Evolutionary conservation across 2,888 invertebrate species (phyloP).

Genomic region (Leptinotarsa tumamoca): DNA sequence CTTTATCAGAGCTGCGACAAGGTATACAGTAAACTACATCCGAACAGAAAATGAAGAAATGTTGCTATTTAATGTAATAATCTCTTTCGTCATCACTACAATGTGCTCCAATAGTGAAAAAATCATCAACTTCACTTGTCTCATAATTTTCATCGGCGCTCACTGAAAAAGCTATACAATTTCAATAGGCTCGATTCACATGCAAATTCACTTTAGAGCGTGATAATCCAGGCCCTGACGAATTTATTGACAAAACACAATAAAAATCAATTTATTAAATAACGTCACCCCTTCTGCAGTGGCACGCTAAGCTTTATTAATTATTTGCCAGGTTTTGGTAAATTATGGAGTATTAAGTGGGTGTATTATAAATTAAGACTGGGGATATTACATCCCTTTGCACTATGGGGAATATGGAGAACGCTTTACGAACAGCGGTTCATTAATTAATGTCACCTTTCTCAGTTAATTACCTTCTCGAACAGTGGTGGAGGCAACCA

Average conservation of each 20-base stretch:
- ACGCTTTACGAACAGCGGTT: conserved; percentile 51
- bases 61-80: too few species aligned
- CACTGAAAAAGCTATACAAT: background rate
- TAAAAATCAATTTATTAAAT: conserved; percentile 53
- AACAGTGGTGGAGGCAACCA: conserved; percentile 32
- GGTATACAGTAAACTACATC: too few species aligned
- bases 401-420: conserved; percentile 45
- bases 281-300: conserved; percentile 46
- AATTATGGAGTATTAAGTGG: conserved; percentile 53
- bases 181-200: conserved; percentile 3
- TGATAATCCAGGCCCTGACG: conserved; percentile 34
- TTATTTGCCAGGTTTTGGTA: conserved; percentile 52
- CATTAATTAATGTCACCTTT: conserved; percentile 62
- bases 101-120: background rate
- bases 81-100: background rate
- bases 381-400: conserved; percentile 45
- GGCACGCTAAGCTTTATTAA: conserved; percentile 52
- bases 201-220: conserved; percentile 15
- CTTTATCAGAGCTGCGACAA: too few species aligned
- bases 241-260: conserved; percentile 44
- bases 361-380: conserved; percentile 51
- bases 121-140: background rate
- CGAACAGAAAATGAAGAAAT: too few species aligned
- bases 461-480: conserved; percentile 58
- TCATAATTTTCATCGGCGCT: background rate